A percentile compares a stretch with the other conserved stretches of the same genome.
These are phyloP conservation scores for Listrodromus nycthemerus DNA, from an alignment of 2,888 invertebrate genomes.

Conservation along the genomic window DNA sequence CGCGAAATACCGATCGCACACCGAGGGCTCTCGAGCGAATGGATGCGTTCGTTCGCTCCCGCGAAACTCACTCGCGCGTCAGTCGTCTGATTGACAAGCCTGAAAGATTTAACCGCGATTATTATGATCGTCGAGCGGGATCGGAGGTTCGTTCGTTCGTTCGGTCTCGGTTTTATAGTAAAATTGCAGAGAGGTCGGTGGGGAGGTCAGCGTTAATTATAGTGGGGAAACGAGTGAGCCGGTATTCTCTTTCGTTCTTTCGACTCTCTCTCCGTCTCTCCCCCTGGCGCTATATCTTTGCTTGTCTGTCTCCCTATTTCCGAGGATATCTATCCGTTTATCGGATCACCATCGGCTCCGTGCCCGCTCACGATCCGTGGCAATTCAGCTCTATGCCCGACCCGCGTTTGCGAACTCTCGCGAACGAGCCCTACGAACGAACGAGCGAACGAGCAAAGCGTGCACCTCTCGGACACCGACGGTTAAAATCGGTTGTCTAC, in stretches of 20 bases:
- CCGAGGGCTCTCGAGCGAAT: background rate
- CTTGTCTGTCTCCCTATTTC: slow-evolving; percentile 56
- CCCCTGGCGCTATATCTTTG: slow-evolving; percentile 42
- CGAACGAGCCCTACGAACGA: slow-evolving; percentile 29
- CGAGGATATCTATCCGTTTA: slow-evolving; percentile 82
- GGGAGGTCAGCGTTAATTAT: slow-evolving; percentile 83
- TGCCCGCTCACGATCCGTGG: slow-evolving; percentile 52
- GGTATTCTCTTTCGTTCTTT: slow-evolving; percentile 34
- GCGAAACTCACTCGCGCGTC: slow-evolving; percentile 71
- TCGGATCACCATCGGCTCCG: slow-evolving; percentile 79
- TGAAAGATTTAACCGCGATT: slow-evolving; percentile 79
- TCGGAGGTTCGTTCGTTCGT: slow-evolving; percentile 65
- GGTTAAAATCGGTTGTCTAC: slow-evolving; percentile 69
- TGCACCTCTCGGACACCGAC: slow-evolving; percentile 63
- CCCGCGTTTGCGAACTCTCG: slow-evolving; percentile 36
- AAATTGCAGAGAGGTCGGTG: slow-evolving; percentile 82
- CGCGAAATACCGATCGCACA: slow-evolving; percentile 12
- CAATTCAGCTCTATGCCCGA: slow-evolving; percentile 46
- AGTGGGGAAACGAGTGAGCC: slow-evolving; percentile 75
- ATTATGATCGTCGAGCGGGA: slow-evolving; percentile 78
- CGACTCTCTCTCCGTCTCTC: background rate
- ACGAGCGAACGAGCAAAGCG: slow-evolving; percentile 28
- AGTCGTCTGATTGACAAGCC: slow-evolving; percentile 80
- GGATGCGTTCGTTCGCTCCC: slow-evolving; percentile 42
- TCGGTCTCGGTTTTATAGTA: slow-evolving; percentile 67